Evolutionary conservation across 2,888 invertebrate species (phyloP), one percentile per base, ranked within the genome.

Genomic region (Plagiodera versicolora): DNA sequence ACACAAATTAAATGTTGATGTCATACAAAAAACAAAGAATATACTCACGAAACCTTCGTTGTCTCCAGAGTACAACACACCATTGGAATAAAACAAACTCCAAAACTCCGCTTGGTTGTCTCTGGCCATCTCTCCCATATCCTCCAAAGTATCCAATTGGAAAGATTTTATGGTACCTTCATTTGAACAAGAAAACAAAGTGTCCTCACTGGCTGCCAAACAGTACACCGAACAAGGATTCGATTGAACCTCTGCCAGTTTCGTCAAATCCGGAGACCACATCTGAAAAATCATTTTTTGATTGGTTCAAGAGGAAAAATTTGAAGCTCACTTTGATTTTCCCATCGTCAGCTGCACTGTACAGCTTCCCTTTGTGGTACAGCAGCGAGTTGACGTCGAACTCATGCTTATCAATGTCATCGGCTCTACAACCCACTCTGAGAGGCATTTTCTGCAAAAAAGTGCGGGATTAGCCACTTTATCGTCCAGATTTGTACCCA

Each of bases 91-190:
- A 45, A 71, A 74, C 1, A 84, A 65, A 66, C 77, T 80, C 75
- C 79, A 80, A 57, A 80, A 78, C 67, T 84, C 81, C 44, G 81
- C 79, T 48, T 84, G 83, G 4, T 77, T 63, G 30, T 74, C 70
- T 47, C 69, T 66, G 1, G 72, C 47, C 10, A 82, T 61, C 1
- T 73, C 75, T 55, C 67, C 71, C 66, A 79, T 80, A 24, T 71
- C 70, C 58, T 77, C 69, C 11, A 80, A 70, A 1, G 81, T 84
- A 5, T 81, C 77, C 6, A 82, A 70, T 16, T 82, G 79, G 86
- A 87, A 89, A 1, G 84, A 80, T 70, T 83, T 83, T 18, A 88
- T 81, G 4, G 84, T 85, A 2, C 86, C 86, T 68, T 89, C 89
- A 64, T 86, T 87, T 1, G 88, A 88, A 45, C 86, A 82, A 0